These are phyloP conservation scores for Bambusicola thoracicus DNA, from an alignment of 2,113 vertebrate genomes.

Conservation along the genomic window DNA sequence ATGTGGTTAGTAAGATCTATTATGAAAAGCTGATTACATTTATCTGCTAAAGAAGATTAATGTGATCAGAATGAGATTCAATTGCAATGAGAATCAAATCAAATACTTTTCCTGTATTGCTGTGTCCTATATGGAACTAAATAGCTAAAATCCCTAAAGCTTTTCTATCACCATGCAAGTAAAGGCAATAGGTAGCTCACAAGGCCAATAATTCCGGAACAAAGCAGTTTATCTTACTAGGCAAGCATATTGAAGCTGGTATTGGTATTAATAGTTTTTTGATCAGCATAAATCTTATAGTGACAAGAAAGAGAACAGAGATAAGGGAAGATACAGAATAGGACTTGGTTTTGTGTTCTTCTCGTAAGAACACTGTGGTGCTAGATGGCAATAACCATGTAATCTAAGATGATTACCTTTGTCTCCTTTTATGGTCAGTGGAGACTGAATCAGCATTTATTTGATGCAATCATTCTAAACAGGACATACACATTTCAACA, in stretches of 20 bases:
- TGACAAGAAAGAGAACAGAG: not conserved
- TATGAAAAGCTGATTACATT: not conserved
- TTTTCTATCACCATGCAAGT: not conserved
- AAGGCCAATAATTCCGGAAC: not conserved
- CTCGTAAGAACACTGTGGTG: not conserved
- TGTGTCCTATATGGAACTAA: not conserved
- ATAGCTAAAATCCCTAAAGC: not conserved
- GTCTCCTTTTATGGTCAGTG: not conserved
- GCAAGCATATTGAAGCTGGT: not conserved
- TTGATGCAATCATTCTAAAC: not conserved
- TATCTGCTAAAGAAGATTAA: not conserved
- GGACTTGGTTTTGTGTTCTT: not conserved
- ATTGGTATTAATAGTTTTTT: not conserved
- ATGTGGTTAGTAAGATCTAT: slow-evolving; percentile 10
- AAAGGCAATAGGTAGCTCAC: not conserved
- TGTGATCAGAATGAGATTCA: not conserved
- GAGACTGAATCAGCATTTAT: not conserved
- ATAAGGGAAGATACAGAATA: not conserved
- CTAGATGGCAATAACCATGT: not conserved
- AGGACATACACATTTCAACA: not conserved
- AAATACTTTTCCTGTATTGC: not conserved
- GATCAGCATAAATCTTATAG: not conserved
- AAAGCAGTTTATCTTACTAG: not conserved
- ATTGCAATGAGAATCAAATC: slow-evolving; percentile 16
- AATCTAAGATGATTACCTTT: not conserved